Evolutionary conservation across 2,113 vertebrate genomes (phyloP), one percentile per base, ranked within the genome.

Genomic region (Percina caprodes): DNA sequence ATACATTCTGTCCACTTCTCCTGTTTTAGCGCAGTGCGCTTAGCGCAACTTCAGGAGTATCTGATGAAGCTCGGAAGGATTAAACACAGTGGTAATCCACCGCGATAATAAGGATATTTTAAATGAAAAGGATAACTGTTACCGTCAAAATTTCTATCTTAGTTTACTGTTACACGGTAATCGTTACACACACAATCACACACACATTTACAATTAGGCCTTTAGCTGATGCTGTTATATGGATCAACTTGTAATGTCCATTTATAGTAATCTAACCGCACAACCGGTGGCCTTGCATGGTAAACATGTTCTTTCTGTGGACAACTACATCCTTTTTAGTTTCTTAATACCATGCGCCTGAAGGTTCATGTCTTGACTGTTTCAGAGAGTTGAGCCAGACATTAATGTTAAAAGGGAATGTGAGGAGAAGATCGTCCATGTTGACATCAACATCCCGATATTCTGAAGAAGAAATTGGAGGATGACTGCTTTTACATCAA

Each of bases 401-500:
- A 69, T 94, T 56, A 96, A 95, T 46, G 84, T 94, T 1, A 97
- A 96, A 91, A 94, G 94, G 92, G 97, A 97, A 55, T 96, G 95
- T 92, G 97, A 99, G 87, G 98, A 99, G 86, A 98, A 97, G 94
- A 87, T 93, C 46, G 82, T 95, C 33, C 89, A 92, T 1, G 96
- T 99, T 86, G 97, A 94, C 86, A 97, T 99, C 82, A 97, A 95
- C 91, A 99, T 99, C 90, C 98, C 1, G 98, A 99, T 45, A 86
- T 97, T 69, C 92, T 99, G 85, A 99, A 99, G 94, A 99, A 99
- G 94, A 97, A 98, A 77, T 96, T 99, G 80, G 98, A 99, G 89
- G 98, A 99, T 67, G 98, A 99, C 87, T 99, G 98, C 79, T 99
- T 98, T 73, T 99, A 98, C 82, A 97, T 99, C 94, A 99, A 99